Percentiles rank a stretch among this genome's conserved stretches.
Evolutionary conservation across 2,888 invertebrate species (phyloP).

Genomic region (Papilio demoleus): DNA sequence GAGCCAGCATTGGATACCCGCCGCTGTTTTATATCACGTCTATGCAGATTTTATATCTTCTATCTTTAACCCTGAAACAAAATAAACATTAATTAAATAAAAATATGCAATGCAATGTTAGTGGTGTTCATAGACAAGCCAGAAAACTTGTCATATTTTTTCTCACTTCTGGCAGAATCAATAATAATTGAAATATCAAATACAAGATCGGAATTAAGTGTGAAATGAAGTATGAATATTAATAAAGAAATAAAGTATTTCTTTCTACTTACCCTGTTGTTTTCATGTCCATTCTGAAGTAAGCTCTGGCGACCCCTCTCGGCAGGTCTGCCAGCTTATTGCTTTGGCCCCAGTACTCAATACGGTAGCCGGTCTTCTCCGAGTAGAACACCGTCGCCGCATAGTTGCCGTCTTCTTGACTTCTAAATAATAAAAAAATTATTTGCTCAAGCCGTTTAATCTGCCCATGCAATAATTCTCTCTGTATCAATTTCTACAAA

Average conservation of each 20-base stretch:
- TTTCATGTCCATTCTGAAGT: constrained; percentile 89
- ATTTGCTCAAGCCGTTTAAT: neutral
- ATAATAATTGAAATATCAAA: too few species aligned
- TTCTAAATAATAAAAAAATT: constrained; percentile 60
- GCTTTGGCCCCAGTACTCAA: constrained; percentile 91
- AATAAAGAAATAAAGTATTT: too few species aligned
- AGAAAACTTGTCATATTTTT: too few species aligned
- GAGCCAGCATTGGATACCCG: constrained; percentile 68
- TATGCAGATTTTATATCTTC: constrained; percentile 55
- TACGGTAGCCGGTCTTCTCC: constrained; percentile 86
- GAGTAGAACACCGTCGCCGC: constrained; percentile 89
- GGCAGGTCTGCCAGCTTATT: constrained; percentile 86
- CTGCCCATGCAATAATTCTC: neutral
- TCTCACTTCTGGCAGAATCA: too few species aligned
- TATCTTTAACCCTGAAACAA: constrained; percentile 76
- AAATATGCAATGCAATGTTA: too few species aligned
- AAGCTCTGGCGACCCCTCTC: constrained; percentile 88
- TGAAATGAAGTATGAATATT: too few species aligned
- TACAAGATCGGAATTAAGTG: too few species aligned
- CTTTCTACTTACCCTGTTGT: constrained; percentile 87
- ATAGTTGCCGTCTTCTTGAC: constrained; percentile 88
- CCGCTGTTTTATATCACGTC: constrained; percentile 57
- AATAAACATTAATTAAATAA: too few species aligned
- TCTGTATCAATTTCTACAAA: neutral
- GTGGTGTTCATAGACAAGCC: neutral